A percentile compares a stretch with the other conserved stretches of the same genome.
These are phyloP conservation scores for Nineta flava DNA, from an alignment of 2,888 invertebrate species.

Conservation along the genomic window DNA sequence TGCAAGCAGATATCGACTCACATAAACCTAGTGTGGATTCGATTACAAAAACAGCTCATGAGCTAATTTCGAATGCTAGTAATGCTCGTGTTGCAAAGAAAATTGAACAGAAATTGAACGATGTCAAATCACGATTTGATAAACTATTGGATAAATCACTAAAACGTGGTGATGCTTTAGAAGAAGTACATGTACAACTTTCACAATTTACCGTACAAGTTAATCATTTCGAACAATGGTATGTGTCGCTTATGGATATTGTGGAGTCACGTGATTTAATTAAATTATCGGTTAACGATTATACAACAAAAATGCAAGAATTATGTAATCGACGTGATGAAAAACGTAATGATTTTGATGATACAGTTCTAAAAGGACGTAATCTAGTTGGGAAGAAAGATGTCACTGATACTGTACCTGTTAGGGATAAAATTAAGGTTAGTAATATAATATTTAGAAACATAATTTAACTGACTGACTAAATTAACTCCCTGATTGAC, in stretches of 20 bases:
- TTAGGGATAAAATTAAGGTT: slow-evolving; percentile 69
- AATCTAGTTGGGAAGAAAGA: slow-evolving; percentile 69
- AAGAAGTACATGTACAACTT: slow-evolving; percentile 56
- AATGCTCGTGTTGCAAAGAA: slow-evolving; percentile 81
- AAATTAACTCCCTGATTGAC: neutral
- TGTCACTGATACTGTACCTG: slow-evolving; percentile 69
- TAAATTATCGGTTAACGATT: slow-evolving; percentile 47
- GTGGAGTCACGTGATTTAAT: slow-evolving; percentile 57
- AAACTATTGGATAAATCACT: slow-evolving; percentile 65
- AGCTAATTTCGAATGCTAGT: slow-evolving; percentile 63
- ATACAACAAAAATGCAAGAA: slow-evolving; percentile 36
- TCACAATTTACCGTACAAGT: slow-evolving; percentile 51
- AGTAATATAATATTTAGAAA: slow-evolving; percentile 2
- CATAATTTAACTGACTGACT: neutral
- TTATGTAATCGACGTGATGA: slow-evolving; percentile 25
- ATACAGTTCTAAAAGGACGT: slow-evolving; percentile 65
- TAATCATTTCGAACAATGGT: slow-evolving; percentile 54
- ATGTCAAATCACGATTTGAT: slow-evolving; percentile 71
- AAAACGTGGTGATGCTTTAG: slow-evolving; percentile 66
- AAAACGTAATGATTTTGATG: slow-evolving; percentile 54
- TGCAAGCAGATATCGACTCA: slow-evolving; percentile 71
- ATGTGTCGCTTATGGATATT: slow-evolving; percentile 47
- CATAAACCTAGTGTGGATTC: slow-evolving; percentile 75
- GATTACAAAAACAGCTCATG: slow-evolving; percentile 60
- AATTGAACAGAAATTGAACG: slow-evolving; percentile 75